phyloP scores from a whole-genome alignment of 2,888 invertebrate genomes.

The Helicoverpa assulta region DNA sequence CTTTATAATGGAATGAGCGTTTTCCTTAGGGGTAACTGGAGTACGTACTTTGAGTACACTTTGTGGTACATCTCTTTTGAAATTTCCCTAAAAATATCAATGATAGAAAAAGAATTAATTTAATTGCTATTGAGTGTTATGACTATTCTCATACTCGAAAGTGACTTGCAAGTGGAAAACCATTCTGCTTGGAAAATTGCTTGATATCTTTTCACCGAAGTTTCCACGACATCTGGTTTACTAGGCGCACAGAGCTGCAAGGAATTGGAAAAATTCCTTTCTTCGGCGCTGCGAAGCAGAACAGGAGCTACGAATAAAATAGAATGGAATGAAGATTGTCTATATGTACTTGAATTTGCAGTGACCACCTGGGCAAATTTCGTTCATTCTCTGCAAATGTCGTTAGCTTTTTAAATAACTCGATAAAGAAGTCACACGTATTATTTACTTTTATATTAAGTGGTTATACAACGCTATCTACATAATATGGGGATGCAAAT shows the following conservation, averaged over 20 bases:
- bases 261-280: conserved; percentile 48
- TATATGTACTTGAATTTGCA: no score
- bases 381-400: background rate
- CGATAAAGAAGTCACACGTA: background rate
- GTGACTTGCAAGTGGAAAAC: background rate
- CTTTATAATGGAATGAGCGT: background rate
- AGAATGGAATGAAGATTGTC: background rate
- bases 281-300: background rate
- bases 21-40: background rate
- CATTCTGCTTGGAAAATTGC: conserved; percentile 61
- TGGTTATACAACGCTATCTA: background rate
- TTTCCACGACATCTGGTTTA: conserved; percentile 80
- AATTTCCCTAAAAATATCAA: no score
- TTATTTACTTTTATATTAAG: background rate
- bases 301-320: conserved; percentile 26
- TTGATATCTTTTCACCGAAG: conserved; percentile 74
- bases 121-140: no score
- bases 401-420: background rate
- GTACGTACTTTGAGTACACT: background rate
- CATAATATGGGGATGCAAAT: background rate
- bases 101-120: no score
- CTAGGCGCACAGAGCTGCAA: conserved; percentile 68
- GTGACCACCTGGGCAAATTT: background rate
- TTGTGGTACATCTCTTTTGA: background rate
- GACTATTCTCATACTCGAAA: background rate